Percentiles rank a stretch among this genome's conserved stretches.
These are phyloP conservation scores for Chorisops tibialis DNA, from an alignment of 2,888 invertebrate genomes.

Conservation along the genomic window DNA sequence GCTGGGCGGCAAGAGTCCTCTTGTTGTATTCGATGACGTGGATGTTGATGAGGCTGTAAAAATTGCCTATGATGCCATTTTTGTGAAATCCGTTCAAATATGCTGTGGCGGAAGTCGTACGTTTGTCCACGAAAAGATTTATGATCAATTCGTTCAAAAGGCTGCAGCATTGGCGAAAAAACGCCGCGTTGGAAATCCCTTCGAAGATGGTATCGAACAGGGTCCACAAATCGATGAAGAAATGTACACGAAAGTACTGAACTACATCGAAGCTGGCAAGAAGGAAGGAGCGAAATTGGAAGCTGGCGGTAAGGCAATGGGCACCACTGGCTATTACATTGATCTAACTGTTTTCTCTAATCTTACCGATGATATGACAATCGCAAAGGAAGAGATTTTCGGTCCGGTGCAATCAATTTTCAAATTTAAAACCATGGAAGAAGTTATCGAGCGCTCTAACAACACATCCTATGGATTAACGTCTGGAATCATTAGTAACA, in stretches of 20 bases:
- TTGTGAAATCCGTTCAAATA: slow-evolving; percentile 74
- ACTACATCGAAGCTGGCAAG: slow-evolving; percentile 72
- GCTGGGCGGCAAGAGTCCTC: slow-evolving; percentile 85
- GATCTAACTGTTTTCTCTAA: slow-evolving; percentile 77
- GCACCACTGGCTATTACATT: slow-evolving; percentile 70
- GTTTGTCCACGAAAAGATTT: slow-evolving; percentile 82
- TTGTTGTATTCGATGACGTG: slow-evolving; percentile 78
- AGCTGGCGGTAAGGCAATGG: slow-evolving; percentile 69
- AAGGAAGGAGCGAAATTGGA: slow-evolving; percentile 74
- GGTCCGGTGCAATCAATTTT: slow-evolving; percentile 86
- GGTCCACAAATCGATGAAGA: slow-evolving; percentile 81
- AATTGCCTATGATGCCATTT: slow-evolving; percentile 64
- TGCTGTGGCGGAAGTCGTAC: slow-evolving; percentile 87
- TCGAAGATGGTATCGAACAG: slow-evolving; percentile 62
- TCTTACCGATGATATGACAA: slow-evolving; percentile 72
- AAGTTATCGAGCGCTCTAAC: slow-evolving; percentile 80
- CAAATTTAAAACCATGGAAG: slow-evolving; percentile 68
- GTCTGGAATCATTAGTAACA: slow-evolving; percentile 76
- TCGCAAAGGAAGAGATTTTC: slow-evolving; percentile 82
- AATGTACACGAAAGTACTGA: slow-evolving; percentile 72
- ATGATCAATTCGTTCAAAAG: slow-evolving; percentile 78
- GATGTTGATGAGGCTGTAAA: slow-evolving; percentile 63
- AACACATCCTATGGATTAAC: slow-evolving; percentile 76
- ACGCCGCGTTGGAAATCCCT: slow-evolving; percentile 79
- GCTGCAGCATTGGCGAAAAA: slow-evolving; percentile 66